phyloP scores from a whole-genome alignment of 2,113 vertebrate species.

The Phrynosoma blainvillii region DNA sequence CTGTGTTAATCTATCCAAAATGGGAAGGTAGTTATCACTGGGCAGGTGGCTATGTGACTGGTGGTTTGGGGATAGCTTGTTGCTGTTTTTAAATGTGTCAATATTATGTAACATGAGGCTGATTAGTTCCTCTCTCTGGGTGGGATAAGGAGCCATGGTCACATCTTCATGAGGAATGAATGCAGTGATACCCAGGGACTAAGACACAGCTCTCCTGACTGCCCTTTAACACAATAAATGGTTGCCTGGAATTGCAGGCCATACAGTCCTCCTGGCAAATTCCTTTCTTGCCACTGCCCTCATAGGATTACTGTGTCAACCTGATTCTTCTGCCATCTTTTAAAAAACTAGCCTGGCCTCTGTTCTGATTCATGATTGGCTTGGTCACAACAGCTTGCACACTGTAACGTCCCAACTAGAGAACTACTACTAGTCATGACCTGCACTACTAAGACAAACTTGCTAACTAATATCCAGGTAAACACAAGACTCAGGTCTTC shows the following conservation, averaged over 20 bases:
- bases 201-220: accelerated
- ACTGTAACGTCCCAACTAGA: not conserved
- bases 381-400: not conserved
- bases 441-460: not conserved
- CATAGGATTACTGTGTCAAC: not conserved
- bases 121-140: not conserved
- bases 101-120: not conserved
- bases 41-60: not conserved
- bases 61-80: not conserved
- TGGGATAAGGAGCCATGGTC: accelerated
- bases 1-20: not conserved
- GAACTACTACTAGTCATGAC: not conserved
- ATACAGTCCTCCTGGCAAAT: not conserved
- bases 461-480: not conserved
- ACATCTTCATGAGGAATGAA: not conserved
- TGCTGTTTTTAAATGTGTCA: not conserved
- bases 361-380: not conserved
- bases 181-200: not conserved
- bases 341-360: not conserved
- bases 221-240: not conserved
- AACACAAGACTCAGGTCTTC: not conserved
- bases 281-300: not conserved
- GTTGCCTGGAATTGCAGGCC: not conserved
- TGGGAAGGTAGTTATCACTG: not conserved
- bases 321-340: constrained; percentile 1